Conservation (phyloP, 1,140 invertebrate species). For the Pseudomyrmex concolor region DNA sequence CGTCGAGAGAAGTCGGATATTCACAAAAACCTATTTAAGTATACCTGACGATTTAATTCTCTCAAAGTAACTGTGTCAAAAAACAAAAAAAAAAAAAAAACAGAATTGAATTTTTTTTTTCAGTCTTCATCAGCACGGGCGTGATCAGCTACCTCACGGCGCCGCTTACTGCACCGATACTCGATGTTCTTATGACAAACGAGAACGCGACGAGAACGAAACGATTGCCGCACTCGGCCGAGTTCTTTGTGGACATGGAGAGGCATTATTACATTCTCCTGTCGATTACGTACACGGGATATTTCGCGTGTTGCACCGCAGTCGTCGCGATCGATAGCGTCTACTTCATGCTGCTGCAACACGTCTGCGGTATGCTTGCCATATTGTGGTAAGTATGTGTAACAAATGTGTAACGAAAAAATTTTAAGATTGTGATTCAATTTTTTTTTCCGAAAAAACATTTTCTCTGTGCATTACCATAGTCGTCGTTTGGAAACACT, state of each 20-base stretch:
- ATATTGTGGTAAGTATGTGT: constrained; percentile 18
- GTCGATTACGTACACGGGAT: constrained; percentile 52
- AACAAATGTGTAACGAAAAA: too few species aligned
- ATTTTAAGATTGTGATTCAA: not conserved
- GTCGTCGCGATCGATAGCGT: not conserved
- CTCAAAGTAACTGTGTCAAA: not conserved
- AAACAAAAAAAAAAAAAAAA: not conserved
- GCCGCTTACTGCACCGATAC: not conserved
- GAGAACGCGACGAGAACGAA: constrained; percentile 28
- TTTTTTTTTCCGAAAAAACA: not conserved
- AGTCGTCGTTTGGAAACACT: constrained; percentile 12
- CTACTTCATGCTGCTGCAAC: constrained; percentile 22
- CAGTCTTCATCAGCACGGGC: not conserved
- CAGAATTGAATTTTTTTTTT: not conserved
- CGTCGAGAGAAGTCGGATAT: constrained; percentile 1
- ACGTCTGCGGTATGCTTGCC: constrained; percentile 27
- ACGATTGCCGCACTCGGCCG: not conserved
- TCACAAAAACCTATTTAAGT: constrained; percentile 11
- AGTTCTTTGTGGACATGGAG: constrained; percentile 63
- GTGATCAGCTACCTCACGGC: not conserved
- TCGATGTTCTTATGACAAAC: not conserved
- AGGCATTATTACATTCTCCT: constrained; percentile 61
- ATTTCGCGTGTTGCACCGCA: not conserved
- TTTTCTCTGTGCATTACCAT: too few species aligned
- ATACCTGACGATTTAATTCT: not conserved